phyloP scores from a whole-genome alignment of 2,888 invertebrate genomes.

The Sarcophaga variegata region DNA sequence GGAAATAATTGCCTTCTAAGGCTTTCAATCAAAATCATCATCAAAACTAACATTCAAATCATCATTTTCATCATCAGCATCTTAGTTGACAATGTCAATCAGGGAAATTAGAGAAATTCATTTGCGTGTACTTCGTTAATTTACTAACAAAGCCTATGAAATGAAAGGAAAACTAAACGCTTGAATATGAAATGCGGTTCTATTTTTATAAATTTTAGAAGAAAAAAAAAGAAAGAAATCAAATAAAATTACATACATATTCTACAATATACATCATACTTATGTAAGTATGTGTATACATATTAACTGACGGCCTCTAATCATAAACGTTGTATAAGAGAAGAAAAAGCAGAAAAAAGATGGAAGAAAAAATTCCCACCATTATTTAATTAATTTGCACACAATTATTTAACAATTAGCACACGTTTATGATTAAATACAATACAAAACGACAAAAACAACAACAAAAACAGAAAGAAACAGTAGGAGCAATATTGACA shows the following conservation, averaged over 20 bases:
- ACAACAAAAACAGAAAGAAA: not conserved
- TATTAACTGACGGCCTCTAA: too few relatives aligned
- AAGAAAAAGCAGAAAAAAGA: not conserved
- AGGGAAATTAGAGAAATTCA: conserved; percentile 36
- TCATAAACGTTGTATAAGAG: not conserved
- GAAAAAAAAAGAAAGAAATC: too few relatives aligned
- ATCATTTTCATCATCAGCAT: conserved; percentile 13
- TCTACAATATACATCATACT: too few relatives aligned
- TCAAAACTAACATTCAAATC: not conserved
- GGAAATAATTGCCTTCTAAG: conserved; percentile 1
- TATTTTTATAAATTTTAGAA: too few relatives aligned
- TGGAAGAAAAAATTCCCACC: conserved; percentile 56
- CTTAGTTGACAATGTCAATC: not conserved
- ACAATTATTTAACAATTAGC: conserved; percentile 59
- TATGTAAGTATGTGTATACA: too few relatives aligned
- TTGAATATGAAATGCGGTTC: not conserved
- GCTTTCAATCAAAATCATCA: conserved; percentile 6
- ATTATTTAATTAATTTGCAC: conserved; percentile 65
- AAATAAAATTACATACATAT: too few relatives aligned
- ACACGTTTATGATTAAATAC: conserved; percentile 44
- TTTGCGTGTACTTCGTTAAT: conserved; percentile 53
- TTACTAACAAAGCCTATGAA: conserved; percentile 34
- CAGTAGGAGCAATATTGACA: not conserved
- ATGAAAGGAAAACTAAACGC: not conserved
- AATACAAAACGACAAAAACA: not conserved